These are phyloP conservation scores for Macaria notata DNA, from an alignment of 2,888 invertebrate species.

Conservation along the genomic window DNA sequence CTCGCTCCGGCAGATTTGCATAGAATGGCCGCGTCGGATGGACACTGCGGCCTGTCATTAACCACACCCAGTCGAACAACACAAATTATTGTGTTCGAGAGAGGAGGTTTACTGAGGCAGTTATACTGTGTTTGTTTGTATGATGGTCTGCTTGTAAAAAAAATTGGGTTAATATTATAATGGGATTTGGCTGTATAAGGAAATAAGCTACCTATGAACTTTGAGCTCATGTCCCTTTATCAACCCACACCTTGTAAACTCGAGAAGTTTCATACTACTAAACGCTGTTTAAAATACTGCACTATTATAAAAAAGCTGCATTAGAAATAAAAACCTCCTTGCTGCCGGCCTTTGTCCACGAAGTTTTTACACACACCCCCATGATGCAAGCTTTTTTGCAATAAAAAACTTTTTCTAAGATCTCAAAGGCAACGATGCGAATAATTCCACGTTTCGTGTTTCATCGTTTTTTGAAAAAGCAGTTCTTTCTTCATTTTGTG, in stretches of 20 bases:
- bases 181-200: no score
- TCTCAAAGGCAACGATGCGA: slow-evolving; percentile 79
- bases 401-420: slow-evolving; percentile 76
- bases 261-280: no score
- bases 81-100: slow-evolving; percentile 71
- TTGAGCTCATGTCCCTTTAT: no score
- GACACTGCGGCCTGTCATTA: slow-evolving; percentile 77
- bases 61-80: slow-evolving; percentile 62
- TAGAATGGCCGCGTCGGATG: slow-evolving; percentile 79
- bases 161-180: no score
- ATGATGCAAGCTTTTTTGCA: slow-evolving; percentile 72
- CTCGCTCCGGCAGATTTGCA: slow-evolving; percentile 64
- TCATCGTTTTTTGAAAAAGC: slow-evolving; percentile 63
- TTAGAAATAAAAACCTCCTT: slow-evolving; percentile 60
- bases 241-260: no score
- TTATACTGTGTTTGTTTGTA: no score
- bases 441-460: slow-evolving; percentile 81
- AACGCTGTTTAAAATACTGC: no score
- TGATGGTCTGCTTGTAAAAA: no score
- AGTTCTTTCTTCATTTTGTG: slow-evolving; percentile 39
- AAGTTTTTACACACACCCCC: slow-evolving; percentile 69
- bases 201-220: no score
- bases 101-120: background rate
- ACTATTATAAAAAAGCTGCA: slow-evolving; percentile 51
- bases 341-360: slow-evolving; percentile 73